These are phyloP conservation scores for Pogonocichla stellata DNA, from an alignment of 2,113 vertebrate species.

Conservation along the genomic window DNA sequence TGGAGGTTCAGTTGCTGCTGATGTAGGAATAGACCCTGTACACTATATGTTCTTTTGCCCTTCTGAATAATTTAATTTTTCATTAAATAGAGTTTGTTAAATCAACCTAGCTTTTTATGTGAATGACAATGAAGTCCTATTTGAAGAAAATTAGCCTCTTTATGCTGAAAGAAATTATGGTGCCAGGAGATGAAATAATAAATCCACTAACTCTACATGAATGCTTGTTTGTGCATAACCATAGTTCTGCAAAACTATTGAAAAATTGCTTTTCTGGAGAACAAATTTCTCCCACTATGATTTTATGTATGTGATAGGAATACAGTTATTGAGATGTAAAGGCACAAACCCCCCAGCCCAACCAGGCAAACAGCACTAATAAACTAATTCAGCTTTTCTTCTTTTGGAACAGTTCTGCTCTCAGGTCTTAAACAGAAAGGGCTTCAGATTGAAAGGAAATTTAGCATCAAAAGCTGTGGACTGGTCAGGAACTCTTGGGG, in stretches of 20 bases:
- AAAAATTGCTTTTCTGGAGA: not conserved
- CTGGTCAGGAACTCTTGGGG: not conserved
- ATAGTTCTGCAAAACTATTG: not conserved
- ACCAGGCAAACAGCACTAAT: not conserved
- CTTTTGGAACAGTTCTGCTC: not conserved
- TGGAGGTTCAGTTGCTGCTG: not conserved
- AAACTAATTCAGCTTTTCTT: not conserved
- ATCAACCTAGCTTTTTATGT: slow-evolving; percentile 14
- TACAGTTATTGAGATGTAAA: not conserved
- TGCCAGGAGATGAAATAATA: not conserved
- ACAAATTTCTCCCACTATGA: not conserved
- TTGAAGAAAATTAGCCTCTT: slow-evolving; percentile 23
- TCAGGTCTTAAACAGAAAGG: not conserved
- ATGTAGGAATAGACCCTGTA: not conserved
- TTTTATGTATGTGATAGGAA: not conserved
- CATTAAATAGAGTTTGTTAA: slow-evolving; percentile 37
- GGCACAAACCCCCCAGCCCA: not conserved
- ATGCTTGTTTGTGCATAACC: not conserved
- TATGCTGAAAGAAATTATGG: not conserved
- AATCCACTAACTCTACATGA: not conserved
- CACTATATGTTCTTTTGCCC: not conserved
- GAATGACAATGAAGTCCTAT: not conserved
- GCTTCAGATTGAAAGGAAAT: not conserved
- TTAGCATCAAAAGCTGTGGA: not conserved
- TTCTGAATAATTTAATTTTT: slow-evolving; percentile 56